Evolutionary conservation across 2,888 invertebrate genomes (phyloP).

Genomic region (Pammene aurita): DNA sequence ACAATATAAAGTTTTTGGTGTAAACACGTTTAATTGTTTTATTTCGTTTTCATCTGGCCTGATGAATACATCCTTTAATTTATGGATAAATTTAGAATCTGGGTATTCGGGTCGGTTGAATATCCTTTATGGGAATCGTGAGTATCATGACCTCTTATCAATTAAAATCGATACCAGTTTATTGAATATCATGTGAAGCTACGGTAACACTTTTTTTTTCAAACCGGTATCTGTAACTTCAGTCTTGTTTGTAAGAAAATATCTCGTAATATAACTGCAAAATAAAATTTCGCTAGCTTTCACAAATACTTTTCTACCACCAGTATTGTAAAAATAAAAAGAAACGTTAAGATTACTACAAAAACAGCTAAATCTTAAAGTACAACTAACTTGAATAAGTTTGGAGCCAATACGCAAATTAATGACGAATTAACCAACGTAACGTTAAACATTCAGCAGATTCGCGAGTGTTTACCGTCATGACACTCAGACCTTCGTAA

Average conservation of each 20-base stretch:
- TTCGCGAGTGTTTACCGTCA: conserved; percentile 48
- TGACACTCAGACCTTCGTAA: conserved; percentile 61
- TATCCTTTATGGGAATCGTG: conserved; percentile 5
- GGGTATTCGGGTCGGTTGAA: background rate
- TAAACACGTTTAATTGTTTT: conserved; percentile 28
- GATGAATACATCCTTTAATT: conserved; percentile 34
- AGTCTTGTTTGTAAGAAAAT: too few relatives aligned
- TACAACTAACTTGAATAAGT: background rate
- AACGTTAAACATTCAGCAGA: conserved; percentile 22
- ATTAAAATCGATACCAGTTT: too few relatives aligned
- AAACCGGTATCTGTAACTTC: too few relatives aligned
- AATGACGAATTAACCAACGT: conserved; percentile 16
- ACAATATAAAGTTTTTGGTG: conserved; percentile 10
- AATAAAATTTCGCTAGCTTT: too few relatives aligned
- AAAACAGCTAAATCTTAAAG: too few relatives aligned
- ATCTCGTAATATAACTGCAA: too few relatives aligned
- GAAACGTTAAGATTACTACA: too few relatives aligned
- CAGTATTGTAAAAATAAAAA: too few relatives aligned
- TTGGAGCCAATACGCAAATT: conserved; percentile 10
- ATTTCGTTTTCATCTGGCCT: conserved; percentile 28
- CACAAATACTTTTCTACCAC: too few relatives aligned
- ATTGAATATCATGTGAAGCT: too few relatives aligned
- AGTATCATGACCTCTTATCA: background rate
- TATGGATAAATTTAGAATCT: conserved; percentile 31
- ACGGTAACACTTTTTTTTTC: too few relatives aligned